Evolutionary conservation across 2,797 vertebrate species (phyloP), one percentile per base, ranked within the genome.

Genomic region (Karalla daura): DNA sequence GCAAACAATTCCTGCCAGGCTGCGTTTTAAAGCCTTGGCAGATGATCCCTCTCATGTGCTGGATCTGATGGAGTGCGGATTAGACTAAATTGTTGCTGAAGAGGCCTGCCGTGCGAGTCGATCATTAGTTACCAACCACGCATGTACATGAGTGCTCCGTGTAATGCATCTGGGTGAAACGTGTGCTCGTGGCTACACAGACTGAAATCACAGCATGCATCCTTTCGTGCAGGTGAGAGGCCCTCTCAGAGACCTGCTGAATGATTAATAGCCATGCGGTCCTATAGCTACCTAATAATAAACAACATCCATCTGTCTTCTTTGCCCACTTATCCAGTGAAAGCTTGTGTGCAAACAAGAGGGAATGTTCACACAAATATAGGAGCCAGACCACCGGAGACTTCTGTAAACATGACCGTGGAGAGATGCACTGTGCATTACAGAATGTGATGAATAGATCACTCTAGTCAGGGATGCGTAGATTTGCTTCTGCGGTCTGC

Each of bases 211-310:
- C 20, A 40, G 45, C 21, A 61, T 52, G 64, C 54, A 53, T 74
- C 65, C 25, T 41, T 47, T 64, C 49, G 36, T 81, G 63, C 67
- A 76, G 71, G 74, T 82, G 64, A 77, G 54, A 59, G 11, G 27
- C 21, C 47, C 51, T 46, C 36, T 45, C 49, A 73, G 70, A 75
- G 69, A 28, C 36, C 18, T 63, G 41, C 60, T 86, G 50, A 78
- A 81, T 77, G 49, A 80, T 85, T 81, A 23, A 85, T 55, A 41
- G 25, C 6, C 44, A 58, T 60, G 54, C 49, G 12, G 63, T 50
- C 50, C 36, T 56, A 64, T 21, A 77, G 59, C 39, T 66, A 46
- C 46, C 63, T 61, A 76, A 80, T 84, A 75, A 82, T 73, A 82
- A 75, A 85, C 50, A 76, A 27, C 50, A 50, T 51, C 30, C 50